These are phyloP conservation scores for Dipodomys merriami DNA, from an alignment of 2,113 vertebrate genomes.

Conservation along the genomic window DNA sequence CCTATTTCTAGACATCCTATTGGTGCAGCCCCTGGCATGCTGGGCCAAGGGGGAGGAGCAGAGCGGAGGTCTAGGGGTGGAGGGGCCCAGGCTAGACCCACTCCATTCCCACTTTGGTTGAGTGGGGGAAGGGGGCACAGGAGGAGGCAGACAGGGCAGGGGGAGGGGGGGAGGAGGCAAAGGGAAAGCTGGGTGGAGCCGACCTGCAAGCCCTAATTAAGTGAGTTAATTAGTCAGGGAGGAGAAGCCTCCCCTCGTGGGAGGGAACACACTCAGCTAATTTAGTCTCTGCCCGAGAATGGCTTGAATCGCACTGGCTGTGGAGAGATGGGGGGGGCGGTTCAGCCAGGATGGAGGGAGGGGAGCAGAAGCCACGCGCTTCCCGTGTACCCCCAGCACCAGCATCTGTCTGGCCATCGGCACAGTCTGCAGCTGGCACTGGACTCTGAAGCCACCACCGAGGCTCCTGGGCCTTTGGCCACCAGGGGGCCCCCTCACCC, in stretches of 20 bases:
- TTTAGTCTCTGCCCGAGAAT: slow-evolving; percentile 71
- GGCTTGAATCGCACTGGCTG: slow-evolving; percentile 59
- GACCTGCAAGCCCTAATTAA: slow-evolving; percentile 78
- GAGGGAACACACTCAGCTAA: slow-evolving; percentile 79
- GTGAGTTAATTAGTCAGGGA: slow-evolving; percentile 77
- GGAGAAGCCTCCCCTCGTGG: slow-evolving; percentile 65
- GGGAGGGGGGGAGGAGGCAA: neutral
- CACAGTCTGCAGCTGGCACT: neutral
- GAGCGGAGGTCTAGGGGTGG: neutral
- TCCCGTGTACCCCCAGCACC: neutral
- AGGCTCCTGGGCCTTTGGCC: neutral
- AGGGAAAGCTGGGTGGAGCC: slow-evolving; percentile 45
- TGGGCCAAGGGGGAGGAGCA: neutral
- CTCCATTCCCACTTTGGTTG: neutral
- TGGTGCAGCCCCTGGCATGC: neutral
- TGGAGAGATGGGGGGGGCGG: neutral
- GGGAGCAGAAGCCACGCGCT: neutral
- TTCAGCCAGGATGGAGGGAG: neutral
- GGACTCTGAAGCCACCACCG: neutral
- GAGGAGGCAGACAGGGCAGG: neutral
- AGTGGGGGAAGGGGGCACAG: neutral
- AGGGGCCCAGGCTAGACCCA: too few relatives aligned
- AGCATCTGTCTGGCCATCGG: neutral
- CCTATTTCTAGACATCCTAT: neutral
- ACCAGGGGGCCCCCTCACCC: neutral